These are phyloP conservation scores for Graphium colonna DNA, from an alignment of 2,888 invertebrate species.

Conservation along the genomic window DNA sequence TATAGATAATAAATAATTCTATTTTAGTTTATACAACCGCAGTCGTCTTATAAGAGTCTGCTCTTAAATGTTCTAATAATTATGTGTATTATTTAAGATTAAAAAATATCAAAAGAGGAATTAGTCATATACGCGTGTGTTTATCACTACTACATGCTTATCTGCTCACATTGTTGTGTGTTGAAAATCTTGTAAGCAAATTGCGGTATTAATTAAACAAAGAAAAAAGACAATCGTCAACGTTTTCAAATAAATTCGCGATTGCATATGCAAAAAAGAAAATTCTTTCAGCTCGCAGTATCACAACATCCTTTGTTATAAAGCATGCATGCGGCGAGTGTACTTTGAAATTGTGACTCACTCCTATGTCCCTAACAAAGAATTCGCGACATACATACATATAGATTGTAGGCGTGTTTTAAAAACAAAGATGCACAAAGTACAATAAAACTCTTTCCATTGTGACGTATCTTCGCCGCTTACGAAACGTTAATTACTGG, in stretches of 20 bases:
- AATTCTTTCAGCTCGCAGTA: slow-evolving; percentile 1
- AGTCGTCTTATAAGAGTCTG: too few relatives aligned
- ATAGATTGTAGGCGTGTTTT: slow-evolving; percentile 16
- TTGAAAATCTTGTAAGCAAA: neutral
- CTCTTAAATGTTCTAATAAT: too few relatives aligned
- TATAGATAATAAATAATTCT: neutral
- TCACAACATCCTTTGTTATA: slow-evolving; percentile 19
- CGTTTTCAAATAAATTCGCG: neutral
- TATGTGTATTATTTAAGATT: neutral
- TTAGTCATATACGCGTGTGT: neutral
- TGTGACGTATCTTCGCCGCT: slow-evolving; percentile 34
- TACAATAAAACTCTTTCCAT: slow-evolving; percentile 26
- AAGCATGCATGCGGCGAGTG: slow-evolving; percentile 8
- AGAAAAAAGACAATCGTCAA: neutral
- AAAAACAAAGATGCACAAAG: slow-evolving; percentile 32
- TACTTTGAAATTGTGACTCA: slow-evolving; percentile 35
- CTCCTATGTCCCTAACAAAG: slow-evolving; percentile 31
- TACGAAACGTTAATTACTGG: slow-evolving; percentile 31
- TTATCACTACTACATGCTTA: neutral
- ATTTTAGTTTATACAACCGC: neutral
- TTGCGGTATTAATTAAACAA: neutral
- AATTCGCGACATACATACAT: slow-evolving; percentile 27
- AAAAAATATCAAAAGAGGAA: neutral
- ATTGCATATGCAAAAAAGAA: neutral
- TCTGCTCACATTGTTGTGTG: neutral